Conservation (phyloP, 2,113 vertebrate genomes). For the Ginglymostoma cirratum region DNA sequence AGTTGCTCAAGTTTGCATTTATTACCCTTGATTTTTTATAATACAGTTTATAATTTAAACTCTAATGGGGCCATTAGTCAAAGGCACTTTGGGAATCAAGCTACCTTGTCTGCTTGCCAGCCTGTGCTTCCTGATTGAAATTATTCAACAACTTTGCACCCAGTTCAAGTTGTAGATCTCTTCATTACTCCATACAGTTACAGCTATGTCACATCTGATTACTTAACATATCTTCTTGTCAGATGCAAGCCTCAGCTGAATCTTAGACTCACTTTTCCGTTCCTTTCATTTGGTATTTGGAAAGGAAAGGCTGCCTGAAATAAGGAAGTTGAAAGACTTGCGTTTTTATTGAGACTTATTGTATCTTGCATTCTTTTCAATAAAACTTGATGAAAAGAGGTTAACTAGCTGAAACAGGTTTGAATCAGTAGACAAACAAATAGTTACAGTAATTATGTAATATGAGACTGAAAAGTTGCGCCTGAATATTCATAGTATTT, state of each 20-base stretch:
- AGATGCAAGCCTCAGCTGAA: background rate
- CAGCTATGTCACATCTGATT: background rate
- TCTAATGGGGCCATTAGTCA: slow-evolving; percentile 10
- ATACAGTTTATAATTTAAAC: background rate
- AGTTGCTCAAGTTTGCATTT: background rate
- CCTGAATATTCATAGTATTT: background rate
- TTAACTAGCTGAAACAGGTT: background rate
- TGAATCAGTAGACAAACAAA: background rate
- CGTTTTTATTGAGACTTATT: background rate
- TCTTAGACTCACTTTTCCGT: background rate
- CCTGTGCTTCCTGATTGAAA: slow-evolving; percentile 1
- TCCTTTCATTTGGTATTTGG: background rate
- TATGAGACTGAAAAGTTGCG: background rate
- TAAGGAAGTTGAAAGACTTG: background rate
- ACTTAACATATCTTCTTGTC: background rate
- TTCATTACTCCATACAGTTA: background rate
- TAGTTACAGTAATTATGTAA: background rate
- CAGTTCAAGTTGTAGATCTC: background rate
- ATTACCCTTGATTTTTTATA: background rate
- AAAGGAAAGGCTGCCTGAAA: background rate
- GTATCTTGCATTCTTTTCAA: background rate
- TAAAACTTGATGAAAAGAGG: background rate
- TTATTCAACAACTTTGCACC: background rate
- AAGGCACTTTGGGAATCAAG: background rate
- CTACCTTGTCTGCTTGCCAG: background rate